A percentile compares a stretch with the other conserved stretches of the same genome.
phyloP scores from a whole-genome alignment of 2,797 vertebrate genomes.

The Scyliorhinus canicula region DNA sequence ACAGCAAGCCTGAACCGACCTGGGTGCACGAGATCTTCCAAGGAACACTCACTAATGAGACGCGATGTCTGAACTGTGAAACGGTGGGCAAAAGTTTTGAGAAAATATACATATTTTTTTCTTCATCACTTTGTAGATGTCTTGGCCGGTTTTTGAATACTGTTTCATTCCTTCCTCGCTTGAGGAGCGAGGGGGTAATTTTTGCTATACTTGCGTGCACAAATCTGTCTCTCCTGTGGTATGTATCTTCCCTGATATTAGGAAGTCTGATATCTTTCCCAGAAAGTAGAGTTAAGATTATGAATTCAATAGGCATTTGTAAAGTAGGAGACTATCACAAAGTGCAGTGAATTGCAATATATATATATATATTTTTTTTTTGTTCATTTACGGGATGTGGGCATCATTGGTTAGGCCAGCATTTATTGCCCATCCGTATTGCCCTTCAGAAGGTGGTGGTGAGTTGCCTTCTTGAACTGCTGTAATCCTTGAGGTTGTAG shows the following conservation, averaged over 20 bases:
- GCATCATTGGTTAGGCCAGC: too few relatives aligned
- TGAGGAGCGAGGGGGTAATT: background rate
- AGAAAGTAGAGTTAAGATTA: background rate
- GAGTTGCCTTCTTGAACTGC: too few relatives aligned
- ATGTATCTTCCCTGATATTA: background rate
- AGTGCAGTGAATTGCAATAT: background rate
- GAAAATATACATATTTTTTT: background rate
- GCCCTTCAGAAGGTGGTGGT: too few relatives aligned
- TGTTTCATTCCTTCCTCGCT: background rate
- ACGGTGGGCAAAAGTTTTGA: conserved; percentile 63
- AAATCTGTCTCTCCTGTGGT: background rate
- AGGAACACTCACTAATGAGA: conserved; percentile 96
- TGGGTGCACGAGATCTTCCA: conserved; percentile 99
- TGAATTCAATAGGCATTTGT: background rate
- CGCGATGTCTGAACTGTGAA: conserved; percentile 97
- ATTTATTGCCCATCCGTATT: too few relatives aligned
- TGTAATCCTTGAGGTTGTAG: too few relatives aligned
- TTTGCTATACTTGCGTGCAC: too few relatives aligned
- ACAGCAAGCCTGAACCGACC: conserved; percentile 80
- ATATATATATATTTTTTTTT: too few relatives aligned
- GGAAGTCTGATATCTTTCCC: background rate
- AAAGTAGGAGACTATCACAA: background rate
- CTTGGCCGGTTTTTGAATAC: background rate
- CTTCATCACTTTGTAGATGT: background rate
- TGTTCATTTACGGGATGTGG: too few relatives aligned